These are phyloP conservation scores for Dryadula phaetusa DNA, from an alignment of 2,888 invertebrate species.

Conservation along the genomic window DNA sequence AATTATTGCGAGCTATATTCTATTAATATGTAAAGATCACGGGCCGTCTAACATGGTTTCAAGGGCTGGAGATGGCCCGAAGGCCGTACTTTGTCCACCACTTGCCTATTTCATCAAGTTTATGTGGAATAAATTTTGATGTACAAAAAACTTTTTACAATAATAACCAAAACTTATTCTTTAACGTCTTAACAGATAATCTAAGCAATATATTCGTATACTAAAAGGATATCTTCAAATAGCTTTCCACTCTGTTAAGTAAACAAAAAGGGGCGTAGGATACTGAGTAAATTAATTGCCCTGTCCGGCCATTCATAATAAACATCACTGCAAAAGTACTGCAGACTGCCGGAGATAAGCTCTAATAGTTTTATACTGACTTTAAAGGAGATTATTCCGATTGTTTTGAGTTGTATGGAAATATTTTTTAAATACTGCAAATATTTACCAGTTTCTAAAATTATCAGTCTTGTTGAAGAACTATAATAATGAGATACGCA, in stretches of 20 bases:
- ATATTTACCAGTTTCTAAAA: too few species aligned
- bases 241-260: slow-evolving; percentile 42
- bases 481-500: too few species aligned
- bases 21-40: too few species aligned
- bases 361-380: slow-evolving; percentile 15
- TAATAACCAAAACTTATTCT: background rate
- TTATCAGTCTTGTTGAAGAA: too few species aligned
- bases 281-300: slow-evolving; percentile 40
- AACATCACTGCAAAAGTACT: slow-evolving; percentile 38
- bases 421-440: too few species aligned
- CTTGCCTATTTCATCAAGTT: too few species aligned
- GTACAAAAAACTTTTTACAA: too few species aligned
- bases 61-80: too few species aligned
- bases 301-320: slow-evolving; percentile 38
- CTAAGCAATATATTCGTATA: slow-evolving; percentile 32
- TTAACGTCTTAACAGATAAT: slow-evolving; percentile 31
- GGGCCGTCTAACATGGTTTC: too few species aligned
- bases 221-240: slow-evolving; percentile 31
- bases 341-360: slow-evolving; percentile 28
- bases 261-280: slow-evolving; percentile 42
- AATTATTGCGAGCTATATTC: too few species aligned
- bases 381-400: slow-evolving; percentile 16
- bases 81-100: too few species aligned
- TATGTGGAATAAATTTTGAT: too few species aligned
- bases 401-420: slow-evolving; percentile 10